Base-by-base conservation (phyloP, 2,797 vertebrate genomes). In the Pantherophis alleghaniensis region DNA sequence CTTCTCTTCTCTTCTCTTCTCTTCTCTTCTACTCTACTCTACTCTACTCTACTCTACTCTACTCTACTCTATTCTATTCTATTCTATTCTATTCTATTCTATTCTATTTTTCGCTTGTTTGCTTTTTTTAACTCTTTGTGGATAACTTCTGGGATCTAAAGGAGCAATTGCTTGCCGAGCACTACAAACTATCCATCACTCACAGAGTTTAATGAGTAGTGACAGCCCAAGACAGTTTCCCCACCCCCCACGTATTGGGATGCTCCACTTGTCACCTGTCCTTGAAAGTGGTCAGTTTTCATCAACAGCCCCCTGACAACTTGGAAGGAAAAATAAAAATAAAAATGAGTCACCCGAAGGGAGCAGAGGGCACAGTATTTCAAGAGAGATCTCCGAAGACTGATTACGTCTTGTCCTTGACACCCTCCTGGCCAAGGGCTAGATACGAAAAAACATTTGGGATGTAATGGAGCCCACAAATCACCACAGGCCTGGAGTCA, bases 371-470 rank as follows among this genome's bases (percentile, higher is more conserved):
- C 95, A 96, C 2, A 94, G 90, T 93, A 94, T 97, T 97, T 97
- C 96, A 96, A 95, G 97, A 97, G 92, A 88, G 3, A 94, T 97
- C 95, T 96, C 96, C 95, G 95, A 97, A 98, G 96, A 97, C 95
- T 97, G 97, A 97, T 98, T 97, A 97, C 94, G 96, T 96, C 96
- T 97, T 96, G 96, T 96, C 97, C 97, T 97, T 98, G 97, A 97
- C 97, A 97, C 94, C 90, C 93, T 97, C 94, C 90, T 92, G 97
- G 97, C 97, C 97, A 97, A 97, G 93, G 97, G 96, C 96, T 96
- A 97, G 96, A 97, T 96, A 95, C 95, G n/a, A 94, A 97, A 93
- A 95, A 97, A 93, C 93, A 93, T 97, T 97, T 97, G 96, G 95
- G 89, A 96, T 97, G 95, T 97, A 97, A 97, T 96, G 96, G 95